Conservation (phyloP, 1,140 invertebrate genomes). For the Drosophila tropicalis region DNA sequence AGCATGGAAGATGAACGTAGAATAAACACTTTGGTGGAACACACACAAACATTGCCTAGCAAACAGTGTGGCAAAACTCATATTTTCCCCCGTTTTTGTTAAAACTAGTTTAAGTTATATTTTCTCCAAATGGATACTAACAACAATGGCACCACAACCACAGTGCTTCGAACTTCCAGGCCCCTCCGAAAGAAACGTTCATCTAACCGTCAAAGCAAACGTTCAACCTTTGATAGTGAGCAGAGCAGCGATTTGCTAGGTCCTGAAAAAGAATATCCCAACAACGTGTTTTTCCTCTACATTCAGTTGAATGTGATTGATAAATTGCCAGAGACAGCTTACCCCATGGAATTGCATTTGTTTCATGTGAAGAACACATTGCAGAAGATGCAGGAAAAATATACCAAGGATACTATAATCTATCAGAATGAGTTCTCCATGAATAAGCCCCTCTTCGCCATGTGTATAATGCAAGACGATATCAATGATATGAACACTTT, state of each 20-base stretch:
- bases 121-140: conserved; percentile 1
- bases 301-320: conserved; percentile 58
- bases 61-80: conserved; percentile 3
- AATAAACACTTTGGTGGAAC: neutral
- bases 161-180: neutral
- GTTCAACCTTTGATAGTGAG: neutral
- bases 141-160: conserved; percentile 1
- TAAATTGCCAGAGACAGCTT: conserved; percentile 40
- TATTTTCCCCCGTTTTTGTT: too few species aligned
- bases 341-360: conserved; percentile 65
- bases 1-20: conserved; percentile 1
- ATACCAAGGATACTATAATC: conserved; percentile 68
- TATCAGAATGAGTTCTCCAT: conserved; percentile 52
- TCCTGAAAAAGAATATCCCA: neutral
- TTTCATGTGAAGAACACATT: conserved; percentile 61
- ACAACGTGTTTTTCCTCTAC: conserved; percentile 64
- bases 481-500: conserved; percentile 71
- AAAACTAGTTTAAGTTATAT: neutral
- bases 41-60: neutral
- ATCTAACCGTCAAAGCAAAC: neutral
- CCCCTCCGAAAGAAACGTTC: neutral
- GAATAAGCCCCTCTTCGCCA: conserved; percentile 53
- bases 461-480: conserved; percentile 63
- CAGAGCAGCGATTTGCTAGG: neutral
- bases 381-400: conserved; percentile 68